Evolutionary conservation across 1,140 invertebrate genomes (phyloP), one percentile per base, ranked within the genome.

Genomic region (Propsilocerus akamusi): DNA sequence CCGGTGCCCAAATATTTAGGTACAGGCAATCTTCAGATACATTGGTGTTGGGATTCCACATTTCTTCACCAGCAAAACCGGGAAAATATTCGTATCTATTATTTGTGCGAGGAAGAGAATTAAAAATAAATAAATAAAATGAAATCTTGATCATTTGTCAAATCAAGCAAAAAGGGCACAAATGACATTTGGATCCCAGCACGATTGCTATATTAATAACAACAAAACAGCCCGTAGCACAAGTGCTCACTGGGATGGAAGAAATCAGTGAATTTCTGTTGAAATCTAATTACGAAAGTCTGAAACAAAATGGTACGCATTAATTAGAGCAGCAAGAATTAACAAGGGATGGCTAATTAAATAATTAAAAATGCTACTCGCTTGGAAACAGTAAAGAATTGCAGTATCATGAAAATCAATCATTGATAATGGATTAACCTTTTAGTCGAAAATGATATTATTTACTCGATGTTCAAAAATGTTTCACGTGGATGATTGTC

Each of bases 41-140:
- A 60, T 87, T 84, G 1, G 88, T 92, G 56, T 91, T 92, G 0
- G 88, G 86, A 66, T 93, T 94, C 91, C 90, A 95, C 85, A 93
- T 94, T 59, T 88, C 84, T 57, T 90, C 86, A n/a, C 87, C 86
- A 51, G 81, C 77, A 64, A 91, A 90, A 1, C 84, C 86, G 0
- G 83, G 83, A 55, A 90, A 91, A 59, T 86, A 88, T 60, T 88
- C 84, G 62, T 87, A 89, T 50, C 63, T 65, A 51, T 22, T n/a
- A n/a, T n/a, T n/a, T n/a, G n/a, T n/a, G n/a, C n/a, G n/a, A n/a
- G n/a, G n/a, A n/a, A n/a, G n/a, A n/a, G 49, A 52, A 25, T 11
- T 8, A 30, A 49, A 3, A 49, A 28, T 2, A 49, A 49, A 26
- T 4, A 25, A 49, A 28, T n/a, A 6, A 4, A 11, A 47, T 1